These are phyloP conservation scores for Ganaspis brasiliensis DNA, from an alignment of 2,888 invertebrate genomes.

Conservation along the genomic window DNA sequence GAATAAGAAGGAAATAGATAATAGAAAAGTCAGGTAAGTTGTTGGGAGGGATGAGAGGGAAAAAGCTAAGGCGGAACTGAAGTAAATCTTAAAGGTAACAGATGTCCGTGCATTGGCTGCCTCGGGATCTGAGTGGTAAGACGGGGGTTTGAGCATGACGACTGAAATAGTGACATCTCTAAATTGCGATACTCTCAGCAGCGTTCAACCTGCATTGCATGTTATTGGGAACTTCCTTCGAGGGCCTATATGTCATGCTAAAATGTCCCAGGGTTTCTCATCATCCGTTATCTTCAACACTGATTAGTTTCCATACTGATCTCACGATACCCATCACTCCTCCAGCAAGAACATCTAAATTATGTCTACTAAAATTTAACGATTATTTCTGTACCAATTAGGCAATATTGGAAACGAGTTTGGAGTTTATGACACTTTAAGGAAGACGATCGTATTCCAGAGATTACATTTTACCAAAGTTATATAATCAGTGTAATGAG, in stretches of 20 bases:
- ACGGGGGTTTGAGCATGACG: slow-evolving; percentile 30
- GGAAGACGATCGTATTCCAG: no score
- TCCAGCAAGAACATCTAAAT: neutral
- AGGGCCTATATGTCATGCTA: slow-evolving; percentile 14
- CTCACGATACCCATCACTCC: neutral
- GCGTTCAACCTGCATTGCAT: neutral
- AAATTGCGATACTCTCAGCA: slow-evolving; percentile 41
- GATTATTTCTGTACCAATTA: no score
- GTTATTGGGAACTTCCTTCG: slow-evolving; percentile 29
- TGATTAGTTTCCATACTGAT: slow-evolving; percentile 65
- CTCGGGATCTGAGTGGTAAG: slow-evolving; percentile 23
- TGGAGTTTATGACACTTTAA: no score
- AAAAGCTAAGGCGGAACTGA: slow-evolving; percentile 11
- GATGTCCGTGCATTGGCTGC: slow-evolving; percentile 38
- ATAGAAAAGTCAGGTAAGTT: neutral
- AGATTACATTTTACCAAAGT: no score
- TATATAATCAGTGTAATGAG: no score
- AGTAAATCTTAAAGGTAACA: slow-evolving; percentile 41
- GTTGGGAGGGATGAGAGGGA: neutral
- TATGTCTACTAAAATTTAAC: neutral
- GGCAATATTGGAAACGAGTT: no score
- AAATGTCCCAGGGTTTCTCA: slow-evolving; percentile 50
- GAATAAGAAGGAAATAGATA: neutral
- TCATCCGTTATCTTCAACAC: slow-evolving; percentile 70
- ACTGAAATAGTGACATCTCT: slow-evolving; percentile 36